Base-by-base conservation (phyloP, 2,888 invertebrate species). In the Galerucella calmariensis region DNA sequence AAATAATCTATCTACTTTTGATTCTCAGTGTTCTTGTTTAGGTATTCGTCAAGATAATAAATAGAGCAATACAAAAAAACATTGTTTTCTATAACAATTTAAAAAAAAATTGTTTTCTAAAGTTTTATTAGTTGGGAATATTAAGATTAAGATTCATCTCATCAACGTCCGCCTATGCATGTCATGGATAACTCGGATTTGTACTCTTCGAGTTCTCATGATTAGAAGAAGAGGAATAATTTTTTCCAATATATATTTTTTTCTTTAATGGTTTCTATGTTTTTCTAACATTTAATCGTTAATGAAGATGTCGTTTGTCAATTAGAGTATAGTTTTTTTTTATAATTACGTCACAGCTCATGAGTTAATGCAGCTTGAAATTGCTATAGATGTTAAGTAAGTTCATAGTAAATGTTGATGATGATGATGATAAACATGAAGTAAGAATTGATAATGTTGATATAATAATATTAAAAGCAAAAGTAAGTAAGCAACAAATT, bases 281-380 rank as follows among this genome's bases (percentile, higher is more conserved):
- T 70, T 69, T 70, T 70, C 70, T 24, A 53, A 53, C 63, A 56
- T 44, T 44, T 66, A 67, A 66, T 59, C 66, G 27, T 67, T 66
- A 72, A 72, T 72, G 67, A 72, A 72, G 72, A 72, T 58, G 72
- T 72, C 66, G 59, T 72, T 72, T 66, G 72, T 72, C 72, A 72
- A 72, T 72, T 72, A 72, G 66, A 48, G 24, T 46, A n/a, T 20
- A 56, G 58, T 24, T 11, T 24, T 72, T 72, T 72, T 72, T 72
- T 72, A 41, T 67, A 59, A 65, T 65, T 65, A 41, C 56, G 20
- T 65, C 58, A 46, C 63, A 69, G 69, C 61, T 53, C 14, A 12
- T 46, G 9, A n/a, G 20, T 65, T 72, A 72, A 72, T 48, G 72
- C 61, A 27, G 53, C 72, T 72, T 72, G 72, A 72, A 72, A 72